Evolutionary conservation across 2,113 vertebrate species (phyloP), one percentile per base, ranked within the genome.

Genomic region (Dipodomys spectabilis): DNA sequence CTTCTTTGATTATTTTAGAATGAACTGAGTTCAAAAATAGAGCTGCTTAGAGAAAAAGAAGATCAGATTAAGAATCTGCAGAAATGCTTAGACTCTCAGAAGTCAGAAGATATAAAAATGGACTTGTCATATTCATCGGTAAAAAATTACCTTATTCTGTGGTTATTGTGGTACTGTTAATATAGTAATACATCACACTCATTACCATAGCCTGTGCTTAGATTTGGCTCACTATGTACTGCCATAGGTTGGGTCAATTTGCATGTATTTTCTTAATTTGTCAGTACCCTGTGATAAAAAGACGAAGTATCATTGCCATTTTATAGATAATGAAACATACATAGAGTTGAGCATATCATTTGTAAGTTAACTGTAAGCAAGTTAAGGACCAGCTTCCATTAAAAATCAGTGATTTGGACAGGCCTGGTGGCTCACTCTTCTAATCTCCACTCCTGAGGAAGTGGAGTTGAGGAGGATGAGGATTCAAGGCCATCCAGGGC

Each of bases 21-120:
- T 96, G 98, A 98, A 93, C 80, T 98, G 74, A 98, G 92, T 15
- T 97, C 95, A 35, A 98, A 97, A 97, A 93, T 97, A 23, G 96
- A 98, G 28, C 94, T 98, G 89, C 97, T 99, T 53, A 98, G 97
- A 95, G 98, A 98, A 93, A 99, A 98, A 93, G 98, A 98, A 1
- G 96, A 98, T 5, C 96, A 98, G 96, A 98, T 98, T 79, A 95
- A 98, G 9, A 92, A 98, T 2, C 94, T 99, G 25, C 98, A 99
- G 96, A 97, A 95, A 86, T 92, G 1, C 20, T 93, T 98, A 84
- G 97, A 98, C 57, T n/a, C 97, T 12, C 94, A 97, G 71, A 98
- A 98, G 79, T 88, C 87, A 82, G 83, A 86, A 96, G 88, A 6
- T 1, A 57, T 88, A 49, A 96, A 86, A 91, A 91, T 5, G 53